A percentile compares a stretch with the other conserved stretches of the same genome.
These are phyloP conservation scores for Cetoscarus ocellatus DNA, from an alignment of 2,797 vertebrate species.

Conservation along the genomic window DNA sequence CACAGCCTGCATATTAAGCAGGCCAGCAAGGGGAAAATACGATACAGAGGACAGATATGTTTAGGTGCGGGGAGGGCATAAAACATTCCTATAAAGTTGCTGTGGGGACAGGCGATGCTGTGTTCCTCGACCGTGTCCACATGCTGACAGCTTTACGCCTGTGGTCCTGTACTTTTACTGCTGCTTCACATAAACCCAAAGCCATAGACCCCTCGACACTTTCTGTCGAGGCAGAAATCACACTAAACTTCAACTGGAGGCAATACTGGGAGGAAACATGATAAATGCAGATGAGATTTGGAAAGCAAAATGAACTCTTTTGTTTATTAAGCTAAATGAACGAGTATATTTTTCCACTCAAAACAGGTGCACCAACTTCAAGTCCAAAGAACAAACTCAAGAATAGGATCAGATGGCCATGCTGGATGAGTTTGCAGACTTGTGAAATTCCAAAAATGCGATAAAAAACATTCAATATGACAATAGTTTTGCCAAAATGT, in stretches of 20 bases:
- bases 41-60: slow-evolving; percentile 74
- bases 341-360: slow-evolving; percentile 39
- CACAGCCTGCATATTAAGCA: slow-evolving; percentile 77
- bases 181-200: slow-evolving; percentile 75
- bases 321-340: slow-evolving; percentile 44
- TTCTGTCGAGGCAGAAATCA: slow-evolving; percentile 42
- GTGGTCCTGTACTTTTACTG: slow-evolving; percentile 76
- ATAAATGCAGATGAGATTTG: background rate
- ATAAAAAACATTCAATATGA: no score
- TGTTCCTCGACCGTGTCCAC: slow-evolving; percentile 74
- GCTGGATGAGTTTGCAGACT: no score
- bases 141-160: slow-evolving; percentile 82
- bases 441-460: no score
- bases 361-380: slow-evolving; percentile 59
- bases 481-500: no score
- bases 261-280: slow-evolving; percentile 1
- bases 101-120: slow-evolving; percentile 73
- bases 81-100: slow-evolving; percentile 75
- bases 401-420: no score
- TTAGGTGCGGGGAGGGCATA: slow-evolving; percentile 55
- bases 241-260: slow-evolving; percentile 15
- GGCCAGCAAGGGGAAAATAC: slow-evolving; percentile 51
- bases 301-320: background rate
- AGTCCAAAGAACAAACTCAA: slow-evolving; percentile 22
- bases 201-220: slow-evolving; percentile 56